Percentiles rank a stretch among this genome's conserved stretches.
These are phyloP conservation scores for Dicycla oo DNA, from an alignment of 2,888 invertebrate genomes.

Conservation along the genomic window DNA sequence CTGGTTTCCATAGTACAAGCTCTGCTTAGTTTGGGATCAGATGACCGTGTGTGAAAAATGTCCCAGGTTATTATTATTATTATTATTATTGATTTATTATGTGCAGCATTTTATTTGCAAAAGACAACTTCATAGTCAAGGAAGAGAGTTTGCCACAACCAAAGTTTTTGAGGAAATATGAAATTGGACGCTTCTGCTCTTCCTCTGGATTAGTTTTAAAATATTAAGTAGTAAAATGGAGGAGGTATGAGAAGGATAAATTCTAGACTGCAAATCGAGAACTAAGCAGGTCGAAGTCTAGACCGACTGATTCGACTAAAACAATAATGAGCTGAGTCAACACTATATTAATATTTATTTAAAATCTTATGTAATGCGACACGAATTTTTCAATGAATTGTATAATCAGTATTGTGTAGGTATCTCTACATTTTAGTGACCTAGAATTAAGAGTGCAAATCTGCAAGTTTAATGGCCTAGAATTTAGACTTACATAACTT, in stretches of 20 bases:
- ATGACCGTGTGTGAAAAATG: too few species aligned
- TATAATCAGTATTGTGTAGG: neutral
- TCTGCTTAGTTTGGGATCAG: too few species aligned
- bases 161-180: neutral
- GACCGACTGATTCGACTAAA: slow-evolving; percentile 1
- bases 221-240: too few species aligned
- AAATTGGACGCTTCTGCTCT: neutral
- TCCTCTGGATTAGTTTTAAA: neutral
- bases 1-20: too few species aligned
- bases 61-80: too few species aligned
- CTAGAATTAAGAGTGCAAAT: neutral
- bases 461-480: neutral
- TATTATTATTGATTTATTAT: slow-evolving; percentile 1
- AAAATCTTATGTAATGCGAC: slow-evolving; percentile 15
- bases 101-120: neutral
- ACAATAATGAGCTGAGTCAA: neutral
- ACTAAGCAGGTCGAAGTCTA: neutral
- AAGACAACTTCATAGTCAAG: neutral
- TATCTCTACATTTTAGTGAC: neutral
- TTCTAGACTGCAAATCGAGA: neutral
- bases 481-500: neutral
- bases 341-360: slow-evolving; percentile 11
- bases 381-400: neutral
- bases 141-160: too few species aligned
- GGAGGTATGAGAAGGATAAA: too few species aligned